Percentiles rank a stretch among this genome's conserved stretches.
phyloP scores from a whole-genome alignment of 2,113 vertebrate species.

The Solenodon paradoxus region DNA sequence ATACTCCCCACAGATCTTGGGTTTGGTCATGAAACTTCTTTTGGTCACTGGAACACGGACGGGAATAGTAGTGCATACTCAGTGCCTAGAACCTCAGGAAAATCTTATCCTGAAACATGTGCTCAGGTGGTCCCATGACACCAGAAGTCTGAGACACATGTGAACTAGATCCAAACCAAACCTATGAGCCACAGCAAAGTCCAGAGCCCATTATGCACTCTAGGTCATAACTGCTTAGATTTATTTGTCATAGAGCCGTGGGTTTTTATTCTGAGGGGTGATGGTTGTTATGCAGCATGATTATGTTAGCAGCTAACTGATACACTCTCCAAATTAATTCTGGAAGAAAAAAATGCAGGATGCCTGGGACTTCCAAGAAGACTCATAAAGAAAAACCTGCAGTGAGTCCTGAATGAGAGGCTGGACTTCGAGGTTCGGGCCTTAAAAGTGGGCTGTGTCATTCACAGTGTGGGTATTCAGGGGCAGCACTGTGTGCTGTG shows the following conservation, averaged over 20 bases:
- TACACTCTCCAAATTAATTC: background rate
- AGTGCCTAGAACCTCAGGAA: background rate
- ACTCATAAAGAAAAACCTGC: background rate
- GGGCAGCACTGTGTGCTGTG: background rate
- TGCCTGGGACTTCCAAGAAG: background rate
- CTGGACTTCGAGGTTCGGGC: background rate
- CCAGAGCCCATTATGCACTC: too few relatives aligned
- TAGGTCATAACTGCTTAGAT: background rate
- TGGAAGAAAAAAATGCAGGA: background rate
- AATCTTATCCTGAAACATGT: background rate
- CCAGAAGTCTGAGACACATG: background rate
- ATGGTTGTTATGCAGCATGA: background rate
- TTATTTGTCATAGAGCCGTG: background rate
- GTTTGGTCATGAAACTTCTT: background rate
- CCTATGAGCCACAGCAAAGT: background rate
- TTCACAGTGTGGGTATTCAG: background rate
- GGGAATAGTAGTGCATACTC: background rate
- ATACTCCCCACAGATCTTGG: background rate
- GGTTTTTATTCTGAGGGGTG: accelerated
- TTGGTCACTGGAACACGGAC: background rate
- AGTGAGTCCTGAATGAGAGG: background rate
- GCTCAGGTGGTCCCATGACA: background rate
- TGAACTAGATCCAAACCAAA: background rate
- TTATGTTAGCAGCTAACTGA: background rate
- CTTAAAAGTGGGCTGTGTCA: background rate